Conservation (phyloP, 1,140 invertebrate species). For the Portunus trituberculatus region DNA sequence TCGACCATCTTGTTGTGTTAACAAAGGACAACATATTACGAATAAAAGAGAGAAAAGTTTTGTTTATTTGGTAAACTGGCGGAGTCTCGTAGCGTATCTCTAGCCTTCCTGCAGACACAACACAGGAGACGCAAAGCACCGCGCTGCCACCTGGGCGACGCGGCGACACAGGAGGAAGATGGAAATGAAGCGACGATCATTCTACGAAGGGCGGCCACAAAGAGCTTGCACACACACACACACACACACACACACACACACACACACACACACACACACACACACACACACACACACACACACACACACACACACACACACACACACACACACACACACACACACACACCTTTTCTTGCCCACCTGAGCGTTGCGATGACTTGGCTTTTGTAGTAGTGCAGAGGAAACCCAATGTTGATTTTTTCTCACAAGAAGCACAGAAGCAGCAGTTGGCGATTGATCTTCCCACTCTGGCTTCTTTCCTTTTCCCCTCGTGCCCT, state of each 20-base stretch:
- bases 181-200: neutral
- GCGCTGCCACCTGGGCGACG: neutral
- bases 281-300: too few relatives aligned
- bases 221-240: neutral
- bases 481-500: neutral
- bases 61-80: neutral
- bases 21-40: neutral
- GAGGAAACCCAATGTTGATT: neutral
- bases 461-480: neutral
- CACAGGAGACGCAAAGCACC: neutral
- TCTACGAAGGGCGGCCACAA: neutral
- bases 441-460: neutral
- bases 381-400: neutral
- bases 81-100: neutral
- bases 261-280: too few relatives aligned
- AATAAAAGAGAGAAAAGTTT: neutral
- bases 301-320: too few relatives aligned
- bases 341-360: neutral
- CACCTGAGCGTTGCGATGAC: neutral
- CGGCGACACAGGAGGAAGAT: neutral
- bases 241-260: too few relatives aligned
- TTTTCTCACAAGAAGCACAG: neutral
- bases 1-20: neutral
- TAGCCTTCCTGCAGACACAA: neutral
- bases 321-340: too few relatives aligned